Evolutionary conservation across 92 coral and sea anemone species (phyloP), one percentile per base, ranked within the genome.

Genomic region (Galaxea fascicularis): DNA sequence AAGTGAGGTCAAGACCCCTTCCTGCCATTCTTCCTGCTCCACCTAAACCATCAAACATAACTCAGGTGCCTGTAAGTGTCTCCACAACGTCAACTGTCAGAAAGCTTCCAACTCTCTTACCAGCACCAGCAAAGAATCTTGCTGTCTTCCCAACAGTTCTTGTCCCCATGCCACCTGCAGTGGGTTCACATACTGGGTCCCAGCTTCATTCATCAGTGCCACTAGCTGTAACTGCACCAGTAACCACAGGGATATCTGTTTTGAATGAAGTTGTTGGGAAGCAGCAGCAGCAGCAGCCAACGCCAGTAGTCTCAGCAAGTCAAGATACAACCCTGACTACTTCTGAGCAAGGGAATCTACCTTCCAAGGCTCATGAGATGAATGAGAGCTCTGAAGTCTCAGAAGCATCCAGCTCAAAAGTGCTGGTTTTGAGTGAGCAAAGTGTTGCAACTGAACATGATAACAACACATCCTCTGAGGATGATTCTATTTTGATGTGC

Each of bases 11-110:
- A 14, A 88, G 99, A 51, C 95, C 99, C 13, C 90, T 97, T 5
- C 99, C 98, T 16, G 89, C 97, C 47, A 88, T 97, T 28, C 80
- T 97, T 15, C 99, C 99, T 60, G 98, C 98, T 24, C 98, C 99
- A 7, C 96, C 98, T 35, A 94, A 94, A 65, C 92, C 92, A 71
- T 72, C 88, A 3, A 77, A 81, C 28, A 71, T 85, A 16, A 47
- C 79, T 20, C 68, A 71, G 14, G 78, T 89, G 65, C 71, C 90
- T 54, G 41, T 87, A 24, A 82, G 82, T 69, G 68, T 90, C 21
- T 63, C 90, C 29, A 58, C 94, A 66, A 69, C 95, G 1, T 13
- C 90, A 1, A 79, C 83, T 27, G 82, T 85, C 9, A 89, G 99
- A 30, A 94, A 93, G 80, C 90, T 97, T 29, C 93, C 99, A 0